Conservation (phyloP, 2,113 vertebrate genomes). For the Reinhardtius hippoglossoides region DNA sequence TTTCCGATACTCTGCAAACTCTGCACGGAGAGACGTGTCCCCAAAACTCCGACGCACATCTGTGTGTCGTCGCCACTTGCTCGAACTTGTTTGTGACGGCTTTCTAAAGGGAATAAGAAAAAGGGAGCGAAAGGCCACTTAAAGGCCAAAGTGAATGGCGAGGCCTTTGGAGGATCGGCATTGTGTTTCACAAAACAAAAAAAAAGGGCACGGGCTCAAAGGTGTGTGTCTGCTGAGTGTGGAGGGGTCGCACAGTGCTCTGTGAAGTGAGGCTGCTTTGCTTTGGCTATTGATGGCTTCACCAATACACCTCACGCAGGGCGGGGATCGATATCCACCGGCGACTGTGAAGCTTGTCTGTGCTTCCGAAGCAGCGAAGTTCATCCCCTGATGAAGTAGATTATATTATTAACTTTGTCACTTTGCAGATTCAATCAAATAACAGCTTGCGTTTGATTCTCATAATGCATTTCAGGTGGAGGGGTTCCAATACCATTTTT, state of each 20-base stretch:
- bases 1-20: conserved; percentile 9
- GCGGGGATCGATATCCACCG: conserved; percentile 62
- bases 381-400: not conserved
- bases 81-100: conserved; percentile 34
- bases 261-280: conserved; percentile 51
- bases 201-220: conserved; percentile 54
- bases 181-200: conserved; percentile 58
- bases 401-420: not conserved
- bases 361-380: conserved; percentile 9
- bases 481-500: not conserved
- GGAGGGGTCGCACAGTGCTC: conserved; percentile 50
- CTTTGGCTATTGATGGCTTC: conserved; percentile 62
- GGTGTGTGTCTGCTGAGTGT: conserved; percentile 53
- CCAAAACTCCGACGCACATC: not conserved
- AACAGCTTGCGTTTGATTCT: not conserved
- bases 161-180: conserved; percentile 58
- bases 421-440: not conserved
- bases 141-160: conserved; percentile 77
- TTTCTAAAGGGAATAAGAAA: conserved; percentile 43
- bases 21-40: not conserved
- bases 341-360: conserved; percentile 35
- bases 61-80: not conserved
- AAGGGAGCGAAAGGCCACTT: conserved; percentile 68
- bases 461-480: not conserved
- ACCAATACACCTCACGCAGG: conserved; percentile 39